phyloP scores from a whole-genome alignment of 2,113 vertebrate species.

The Microtus ochrogaster region DNA sequence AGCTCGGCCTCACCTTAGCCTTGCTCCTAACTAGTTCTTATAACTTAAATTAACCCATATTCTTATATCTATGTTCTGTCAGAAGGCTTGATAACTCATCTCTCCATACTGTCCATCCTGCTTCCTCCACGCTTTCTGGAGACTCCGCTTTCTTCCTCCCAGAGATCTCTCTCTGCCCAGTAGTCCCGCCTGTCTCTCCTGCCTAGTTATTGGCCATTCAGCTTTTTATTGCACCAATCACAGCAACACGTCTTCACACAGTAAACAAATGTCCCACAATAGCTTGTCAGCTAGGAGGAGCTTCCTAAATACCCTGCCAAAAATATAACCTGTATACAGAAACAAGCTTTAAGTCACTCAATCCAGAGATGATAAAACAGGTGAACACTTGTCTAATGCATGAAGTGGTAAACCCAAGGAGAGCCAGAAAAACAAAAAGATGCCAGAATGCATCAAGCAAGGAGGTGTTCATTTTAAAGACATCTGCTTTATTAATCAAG shows the following conservation, averaged over 20 bases:
- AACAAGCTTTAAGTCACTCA: constrained; percentile 8
- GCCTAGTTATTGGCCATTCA: neutral
- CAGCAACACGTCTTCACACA: neutral
- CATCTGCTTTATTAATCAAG: neutral
- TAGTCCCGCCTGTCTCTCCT: neutral
- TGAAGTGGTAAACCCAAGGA: neutral
- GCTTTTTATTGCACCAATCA: neutral
- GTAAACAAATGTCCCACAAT: neutral
- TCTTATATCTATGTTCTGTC: neutral
- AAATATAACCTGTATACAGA: neutral
- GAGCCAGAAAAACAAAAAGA: neutral
- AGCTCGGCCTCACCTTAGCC: neutral
- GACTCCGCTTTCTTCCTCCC: neutral
- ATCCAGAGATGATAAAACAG: neutral
- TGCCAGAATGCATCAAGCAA: neutral
- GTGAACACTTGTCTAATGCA: neutral
- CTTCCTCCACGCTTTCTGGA: neutral
- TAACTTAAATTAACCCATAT: neutral
- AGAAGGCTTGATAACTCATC: neutral
- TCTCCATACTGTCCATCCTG: neutral
- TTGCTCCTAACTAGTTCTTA: neutral
- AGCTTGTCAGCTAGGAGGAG: neutral
- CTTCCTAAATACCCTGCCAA: neutral
- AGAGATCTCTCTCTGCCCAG: neutral
- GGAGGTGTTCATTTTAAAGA: neutral